Evolutionary conservation across 2,888 invertebrate species (phyloP), one percentile per base, ranked within the genome.

Genomic region (Campoplex capitator): DNA sequence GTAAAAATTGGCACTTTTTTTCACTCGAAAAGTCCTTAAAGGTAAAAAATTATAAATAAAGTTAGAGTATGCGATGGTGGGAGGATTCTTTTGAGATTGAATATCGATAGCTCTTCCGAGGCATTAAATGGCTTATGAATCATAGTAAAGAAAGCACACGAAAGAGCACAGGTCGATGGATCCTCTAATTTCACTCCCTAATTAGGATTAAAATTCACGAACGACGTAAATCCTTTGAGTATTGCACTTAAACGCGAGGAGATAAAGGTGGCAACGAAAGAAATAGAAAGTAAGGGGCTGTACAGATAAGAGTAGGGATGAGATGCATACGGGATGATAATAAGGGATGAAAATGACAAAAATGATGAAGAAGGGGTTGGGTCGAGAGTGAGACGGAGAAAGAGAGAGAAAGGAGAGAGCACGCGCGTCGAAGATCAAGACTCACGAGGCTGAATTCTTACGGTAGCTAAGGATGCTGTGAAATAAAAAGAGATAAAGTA

Each of bases 301-400:
- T 23, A 56, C 54, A 35, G 70, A 58, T 73, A 54, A 67, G 56
- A 54, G 38, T 13, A 58, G 65, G 32, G 32, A n/a, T n/a, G 80
- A 3, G 28, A 67, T 42, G 11, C 45, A 28, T 48, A 51, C 9
- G 62, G 48, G 89, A 89, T 85, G 77, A 81, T 67, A 82, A 85
- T 58, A 75, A 67, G 32, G 58, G 68, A 62, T 76, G 84, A 70
- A 58, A 85, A 76, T 80, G 71, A 82, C 73, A 75, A 82, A 83
- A 88, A 88, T 90, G 68, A 68, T n/a, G 42, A 89, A 89, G 89
- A 89, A 91, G 84, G 84, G 84, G 86, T 87, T 84, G 85, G 78
- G 84, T 51, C 81, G 83, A 58, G 75, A 23, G 84, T 28, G 75
- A 58, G 88, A 88, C 84, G 51, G 74, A 32, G 84, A 32, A 58